Evolutionary conservation across 2,113 vertebrate genomes (phyloP).

Genomic region (Plotosus lineatus): DNA sequence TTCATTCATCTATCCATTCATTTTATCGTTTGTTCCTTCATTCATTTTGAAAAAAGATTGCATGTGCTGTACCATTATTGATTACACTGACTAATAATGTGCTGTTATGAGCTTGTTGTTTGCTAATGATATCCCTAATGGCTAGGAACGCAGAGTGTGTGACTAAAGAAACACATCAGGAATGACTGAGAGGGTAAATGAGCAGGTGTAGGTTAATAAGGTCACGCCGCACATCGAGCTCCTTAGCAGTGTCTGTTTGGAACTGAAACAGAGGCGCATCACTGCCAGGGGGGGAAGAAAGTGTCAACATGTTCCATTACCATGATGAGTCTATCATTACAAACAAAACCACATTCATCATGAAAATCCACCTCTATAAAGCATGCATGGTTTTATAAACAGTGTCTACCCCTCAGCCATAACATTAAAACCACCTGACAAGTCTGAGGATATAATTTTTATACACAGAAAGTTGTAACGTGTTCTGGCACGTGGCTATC

Average conservation of each 20-base stretch:
- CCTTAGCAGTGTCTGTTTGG: slow-evolving; percentile 35
- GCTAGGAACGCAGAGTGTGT: not conserved
- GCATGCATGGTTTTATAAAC: too few relatives aligned
- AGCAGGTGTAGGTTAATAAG: slow-evolving; percentile 14
- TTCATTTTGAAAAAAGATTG: not conserved
- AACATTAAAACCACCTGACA: too few relatives aligned
- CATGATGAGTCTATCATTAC: not conserved
- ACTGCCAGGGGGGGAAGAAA: slow-evolving; percentile 26
- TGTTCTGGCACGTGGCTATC: too few relatives aligned
- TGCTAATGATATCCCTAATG: slow-evolving; percentile 19
- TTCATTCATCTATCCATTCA: not conserved
- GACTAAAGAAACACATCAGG: slow-evolving; percentile 8
- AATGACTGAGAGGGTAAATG: slow-evolving; percentile 29
- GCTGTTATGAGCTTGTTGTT: not conserved
- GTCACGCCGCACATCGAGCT: slow-evolving; percentile 28
- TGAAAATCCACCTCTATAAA: not conserved
- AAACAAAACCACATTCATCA: not conserved
- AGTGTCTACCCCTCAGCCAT: too few relatives aligned
- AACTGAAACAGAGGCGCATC: slow-evolving; percentile 30
- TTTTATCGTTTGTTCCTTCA: not conserved
- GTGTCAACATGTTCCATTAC: slow-evolving; percentile 11
- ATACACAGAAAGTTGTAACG: too few relatives aligned
- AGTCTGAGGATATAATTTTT: too few relatives aligned
- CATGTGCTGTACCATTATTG: not conserved
- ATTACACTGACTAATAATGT: not conserved